Percentiles rank a stretch among this genome's conserved stretches.
Evolutionary conservation across 2,113 vertebrate genomes (phyloP).

Genomic region (Sterna hirundo): DNA sequence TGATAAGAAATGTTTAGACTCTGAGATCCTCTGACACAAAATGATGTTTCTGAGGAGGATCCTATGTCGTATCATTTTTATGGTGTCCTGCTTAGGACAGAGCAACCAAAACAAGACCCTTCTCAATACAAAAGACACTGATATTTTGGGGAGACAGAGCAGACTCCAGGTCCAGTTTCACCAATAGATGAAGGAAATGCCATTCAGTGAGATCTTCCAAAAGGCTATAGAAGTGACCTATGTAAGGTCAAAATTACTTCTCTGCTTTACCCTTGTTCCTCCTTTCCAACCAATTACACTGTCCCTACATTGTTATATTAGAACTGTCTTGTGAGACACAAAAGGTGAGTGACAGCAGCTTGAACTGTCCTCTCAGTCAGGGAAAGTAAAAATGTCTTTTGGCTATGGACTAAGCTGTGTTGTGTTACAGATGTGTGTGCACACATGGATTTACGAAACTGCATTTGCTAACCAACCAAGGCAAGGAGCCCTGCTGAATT

Average conservation of each 20-base stretch:
- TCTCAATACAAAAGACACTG: background rate
- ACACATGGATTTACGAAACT: background rate
- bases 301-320: background rate
- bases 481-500: background rate
- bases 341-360: background rate
- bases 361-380: background rate
- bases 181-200: background rate
- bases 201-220: background rate
- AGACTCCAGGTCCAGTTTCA: background rate
- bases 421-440: background rate
- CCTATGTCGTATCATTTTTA: background rate
- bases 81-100: background rate
- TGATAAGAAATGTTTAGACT: background rate
- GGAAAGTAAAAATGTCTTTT: background rate
- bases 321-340: background rate
- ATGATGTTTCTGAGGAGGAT: background rate
- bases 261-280: background rate
- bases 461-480: background rate
- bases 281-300: background rate
- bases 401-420: background rate
- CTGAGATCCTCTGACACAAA: background rate
- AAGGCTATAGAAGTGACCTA: background rate
- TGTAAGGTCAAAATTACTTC: background rate
- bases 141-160: background rate
- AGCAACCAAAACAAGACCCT: background rate